Evolutionary conservation across 2,113 vertebrate genomes (phyloP).

Genomic region (Mormyrus lacerda): DNA sequence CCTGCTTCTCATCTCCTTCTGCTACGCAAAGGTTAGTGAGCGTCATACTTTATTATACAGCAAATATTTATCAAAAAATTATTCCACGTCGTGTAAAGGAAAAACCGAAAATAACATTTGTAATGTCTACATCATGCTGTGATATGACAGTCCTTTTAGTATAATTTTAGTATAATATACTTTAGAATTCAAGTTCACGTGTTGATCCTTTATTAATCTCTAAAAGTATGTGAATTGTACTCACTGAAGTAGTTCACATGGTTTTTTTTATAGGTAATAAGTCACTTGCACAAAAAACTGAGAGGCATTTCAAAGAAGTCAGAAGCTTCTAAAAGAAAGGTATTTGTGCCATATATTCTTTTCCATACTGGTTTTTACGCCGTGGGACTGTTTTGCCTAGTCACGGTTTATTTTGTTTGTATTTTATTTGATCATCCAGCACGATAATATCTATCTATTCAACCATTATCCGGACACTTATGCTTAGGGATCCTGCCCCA

Average conservation of each 20-base stretch:
- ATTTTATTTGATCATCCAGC: background rate
- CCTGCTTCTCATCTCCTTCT: conserved; percentile 88
- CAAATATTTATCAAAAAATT: background rate
- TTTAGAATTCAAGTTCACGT: background rate
- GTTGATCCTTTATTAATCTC: background rate
- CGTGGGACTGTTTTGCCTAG: background rate
- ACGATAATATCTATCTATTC: background rate
- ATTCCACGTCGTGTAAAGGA: background rate
- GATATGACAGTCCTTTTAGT: background rate
- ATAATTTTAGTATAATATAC: background rate
- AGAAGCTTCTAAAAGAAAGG: conserved; percentile 97
- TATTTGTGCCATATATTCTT: conserved; percentile 42
- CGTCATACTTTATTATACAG: background rate
- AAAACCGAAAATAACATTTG: background rate
- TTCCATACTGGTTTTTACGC: conserved; percentile 8
- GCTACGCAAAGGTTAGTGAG: conserved; percentile 85
- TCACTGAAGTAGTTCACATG: background rate
- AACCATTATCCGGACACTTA: background rate
- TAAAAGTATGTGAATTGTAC: background rate
- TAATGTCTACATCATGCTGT: background rate
- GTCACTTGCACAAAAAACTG: conserved; percentile 89
- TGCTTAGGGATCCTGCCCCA: background rate
- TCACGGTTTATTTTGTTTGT: background rate
- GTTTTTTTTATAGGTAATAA: conserved; percentile 76
- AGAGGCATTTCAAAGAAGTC: conserved; percentile 97